Evolutionary conservation across 2,888 invertebrate species (phyloP).

Genomic region (Bimastos eiseni): DNA sequence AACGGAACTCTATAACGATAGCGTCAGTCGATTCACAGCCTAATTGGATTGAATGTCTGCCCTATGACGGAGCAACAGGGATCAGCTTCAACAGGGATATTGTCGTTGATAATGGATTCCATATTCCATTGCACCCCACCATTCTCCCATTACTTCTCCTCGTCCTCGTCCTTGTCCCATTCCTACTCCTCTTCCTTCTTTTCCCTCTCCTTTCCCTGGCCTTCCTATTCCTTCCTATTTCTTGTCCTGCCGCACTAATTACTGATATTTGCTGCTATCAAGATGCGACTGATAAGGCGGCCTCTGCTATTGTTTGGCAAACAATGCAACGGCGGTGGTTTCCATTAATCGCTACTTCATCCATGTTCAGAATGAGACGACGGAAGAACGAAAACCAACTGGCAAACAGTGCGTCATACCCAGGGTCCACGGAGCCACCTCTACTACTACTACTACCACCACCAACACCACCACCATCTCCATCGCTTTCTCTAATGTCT

Average conservation of each 20-base stretch:
- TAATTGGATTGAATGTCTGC: neutral
- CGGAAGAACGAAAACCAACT: neutral
- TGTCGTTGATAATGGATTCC: neutral
- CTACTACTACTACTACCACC: neutral
- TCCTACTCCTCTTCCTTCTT: neutral
- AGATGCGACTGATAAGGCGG: neutral
- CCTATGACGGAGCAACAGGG: neutral
- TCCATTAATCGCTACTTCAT: neutral
- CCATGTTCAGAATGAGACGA: neutral
- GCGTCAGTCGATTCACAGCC: neutral
- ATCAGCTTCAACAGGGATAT: neutral
- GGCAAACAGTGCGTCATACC: constrained; percentile 66
- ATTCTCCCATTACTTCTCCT: neutral
- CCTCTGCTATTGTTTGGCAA: neutral
- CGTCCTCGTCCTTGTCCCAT: neutral
- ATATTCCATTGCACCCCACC: neutral
- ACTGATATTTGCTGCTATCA: constrained; percentile 13
- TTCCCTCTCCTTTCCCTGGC: neutral
- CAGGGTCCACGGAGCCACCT: constrained; percentile 18
- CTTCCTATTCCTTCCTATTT: neutral
- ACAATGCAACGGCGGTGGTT: neutral
- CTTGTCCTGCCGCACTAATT: neutral
- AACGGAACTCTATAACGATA: neutral
- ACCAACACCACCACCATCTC: neutral
- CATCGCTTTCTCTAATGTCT: neutral